phyloP scores from a whole-genome alignment of 2,888 invertebrate genomes.

The Gymnoscelis rufifasciata region DNA sequence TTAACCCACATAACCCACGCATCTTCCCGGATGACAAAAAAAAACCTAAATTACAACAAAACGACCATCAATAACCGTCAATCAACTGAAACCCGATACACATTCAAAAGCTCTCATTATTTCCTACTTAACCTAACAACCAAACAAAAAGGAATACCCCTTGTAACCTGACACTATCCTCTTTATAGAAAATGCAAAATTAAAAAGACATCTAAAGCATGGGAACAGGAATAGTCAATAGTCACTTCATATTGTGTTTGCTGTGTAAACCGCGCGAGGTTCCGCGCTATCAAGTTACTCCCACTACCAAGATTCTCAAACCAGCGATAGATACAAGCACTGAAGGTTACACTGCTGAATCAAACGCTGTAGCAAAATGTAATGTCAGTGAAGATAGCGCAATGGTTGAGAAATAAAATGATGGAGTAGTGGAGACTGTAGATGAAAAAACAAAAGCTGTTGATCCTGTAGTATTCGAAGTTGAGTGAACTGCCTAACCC shows the following conservation, averaged over 20 bases:
- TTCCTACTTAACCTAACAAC: conserved; percentile 54
- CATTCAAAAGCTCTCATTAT: conserved; percentile 49
- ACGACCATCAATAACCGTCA: conserved; percentile 49
- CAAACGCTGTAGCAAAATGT: neutral
- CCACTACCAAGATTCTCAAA: conserved; percentile 32
- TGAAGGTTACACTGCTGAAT: conserved; percentile 34
- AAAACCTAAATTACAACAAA: conserved; percentile 33
- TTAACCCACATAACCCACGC: neutral
- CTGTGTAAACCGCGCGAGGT: conserved; percentile 69
- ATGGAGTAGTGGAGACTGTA: conserved; percentile 12
- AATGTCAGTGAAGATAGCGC: conserved; percentile 21
- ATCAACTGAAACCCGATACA: conserved; percentile 55
- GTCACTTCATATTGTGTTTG: conserved; percentile 77
- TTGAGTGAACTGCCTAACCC: conserved; percentile 74
- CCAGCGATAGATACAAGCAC: conserved; percentile 12
- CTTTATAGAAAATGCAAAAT: conserved; percentile 67
- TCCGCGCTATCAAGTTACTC: conserved; percentile 66
- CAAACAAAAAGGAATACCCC: conserved; percentile 47
- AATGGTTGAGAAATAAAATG: conserved; percentile 34
- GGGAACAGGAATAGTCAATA: conserved; percentile 77
- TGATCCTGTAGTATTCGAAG: conserved; percentile 58
- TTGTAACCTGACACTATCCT: conserved; percentile 65
- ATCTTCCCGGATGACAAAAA: conserved; percentile 25
- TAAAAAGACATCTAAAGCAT: conserved; percentile 58
- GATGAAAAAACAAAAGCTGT: conserved; percentile 30